These are phyloP conservation scores for Sminthurides aquaticus DNA, from an alignment of 2,888 invertebrate species.

Conservation along the genomic window DNA sequence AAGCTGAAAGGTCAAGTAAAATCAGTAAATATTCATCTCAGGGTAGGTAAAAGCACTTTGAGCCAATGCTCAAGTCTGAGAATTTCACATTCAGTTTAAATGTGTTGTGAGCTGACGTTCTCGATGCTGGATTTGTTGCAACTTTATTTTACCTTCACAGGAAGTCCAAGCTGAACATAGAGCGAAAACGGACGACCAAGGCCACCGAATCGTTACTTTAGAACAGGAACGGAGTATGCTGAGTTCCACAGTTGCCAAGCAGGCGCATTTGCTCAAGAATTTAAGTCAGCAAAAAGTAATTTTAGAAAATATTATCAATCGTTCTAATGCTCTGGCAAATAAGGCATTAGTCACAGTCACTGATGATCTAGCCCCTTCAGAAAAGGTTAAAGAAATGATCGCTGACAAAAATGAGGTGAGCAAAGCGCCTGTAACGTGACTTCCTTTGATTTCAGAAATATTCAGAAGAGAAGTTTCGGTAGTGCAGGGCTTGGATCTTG, in stretches of 20 bases:
- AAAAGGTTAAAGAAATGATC: too few relatives aligned
- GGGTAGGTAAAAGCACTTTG: background rate
- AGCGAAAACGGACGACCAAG: constrained; percentile 28
- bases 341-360: too few relatives aligned
- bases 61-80: too few relatives aligned
- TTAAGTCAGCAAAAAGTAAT: constrained; percentile 23
- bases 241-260: constrained; percentile 31
- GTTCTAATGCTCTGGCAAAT: background rate
- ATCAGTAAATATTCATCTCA: constrained; percentile 29
- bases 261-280: constrained; percentile 30
- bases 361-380: too few relatives aligned
- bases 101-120: background rate
- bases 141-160: constrained; percentile 17
- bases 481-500: too few relatives aligned
- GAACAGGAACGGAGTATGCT: constrained; percentile 34
- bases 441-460: too few relatives aligned
- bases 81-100: background rate
- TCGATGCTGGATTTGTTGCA: background rate
- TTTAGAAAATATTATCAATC: constrained; percentile 7
- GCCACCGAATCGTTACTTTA: constrained; percentile 27
- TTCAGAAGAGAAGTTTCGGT: too few relatives aligned
- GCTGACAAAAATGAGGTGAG: too few relatives aligned
- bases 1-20: constrained; percentile 47
- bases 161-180: constrained; percentile 34
- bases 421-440: too few relatives aligned